Conservation (phyloP, 2,888 invertebrate genomes). For the Stenoptilia bipunctidactyla region DNA sequence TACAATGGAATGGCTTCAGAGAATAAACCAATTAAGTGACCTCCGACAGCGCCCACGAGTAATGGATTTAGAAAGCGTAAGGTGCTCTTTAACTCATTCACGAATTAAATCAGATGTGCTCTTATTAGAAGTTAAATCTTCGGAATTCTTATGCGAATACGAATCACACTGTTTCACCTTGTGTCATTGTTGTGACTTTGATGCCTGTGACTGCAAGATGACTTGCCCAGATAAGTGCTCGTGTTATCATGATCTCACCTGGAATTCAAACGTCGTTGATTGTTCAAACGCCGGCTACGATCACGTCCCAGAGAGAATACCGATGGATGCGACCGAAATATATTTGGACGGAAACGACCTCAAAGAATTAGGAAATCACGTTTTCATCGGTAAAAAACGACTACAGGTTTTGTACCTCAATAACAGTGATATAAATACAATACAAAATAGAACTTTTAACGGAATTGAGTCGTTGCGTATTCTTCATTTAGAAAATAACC, state of each 20-base stretch:
- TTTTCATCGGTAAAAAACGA: conserved; percentile 88
- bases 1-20: conserved; percentile 88
- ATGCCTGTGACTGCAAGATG: conserved; percentile 93
- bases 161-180: conserved; percentile 86
- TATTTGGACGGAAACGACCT: conserved; percentile 87
- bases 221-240: conserved; percentile 88
- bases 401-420: conserved; percentile 83
- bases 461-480: conserved; percentile 80
- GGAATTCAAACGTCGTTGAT: conserved; percentile 88
- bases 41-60: conserved; percentile 82
- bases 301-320: conserved; percentile 82
- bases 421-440: conserved; percentile 80
- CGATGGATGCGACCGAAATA: conserved; percentile 91
- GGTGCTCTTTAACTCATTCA: conserved; percentile 81
- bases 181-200: conserved; percentile 92
- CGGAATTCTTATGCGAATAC: conserved; percentile 86
- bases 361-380: conserved; percentile 83
- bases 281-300: conserved; percentile 82
- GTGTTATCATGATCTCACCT: conserved; percentile 89
- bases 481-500: conserved; percentile 83
- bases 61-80: conserved; percentile 83
- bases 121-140: conserved; percentile 76
- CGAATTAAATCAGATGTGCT: conserved; percentile 73
- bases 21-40: conserved; percentile 82
- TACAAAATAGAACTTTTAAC: conserved; percentile 87